These are phyloP conservation scores for Acanthosepion esculentum DNA, from an alignment of 2,888 invertebrate species.

Conservation along the genomic window DNA sequence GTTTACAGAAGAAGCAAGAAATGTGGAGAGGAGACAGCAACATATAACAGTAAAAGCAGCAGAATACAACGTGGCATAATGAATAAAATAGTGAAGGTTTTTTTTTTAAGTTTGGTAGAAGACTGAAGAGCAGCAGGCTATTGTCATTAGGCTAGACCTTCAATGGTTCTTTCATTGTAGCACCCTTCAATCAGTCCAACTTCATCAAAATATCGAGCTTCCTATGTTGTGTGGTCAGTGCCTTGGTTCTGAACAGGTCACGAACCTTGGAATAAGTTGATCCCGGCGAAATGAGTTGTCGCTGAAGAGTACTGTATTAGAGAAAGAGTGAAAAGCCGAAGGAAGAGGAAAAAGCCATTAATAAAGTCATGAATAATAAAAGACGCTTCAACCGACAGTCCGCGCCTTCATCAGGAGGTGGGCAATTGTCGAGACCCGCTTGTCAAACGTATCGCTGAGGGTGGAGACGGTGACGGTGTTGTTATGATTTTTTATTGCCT, in stretches of 20 bases:
- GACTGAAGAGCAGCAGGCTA: too few relatives aligned
- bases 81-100: too few relatives aligned
- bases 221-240: not conserved
- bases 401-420: not conserved
- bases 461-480: not conserved
- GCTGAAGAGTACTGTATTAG: not conserved
- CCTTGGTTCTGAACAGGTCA: not conserved
- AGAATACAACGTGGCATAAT: too few relatives aligned
- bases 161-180: too few relatives aligned
- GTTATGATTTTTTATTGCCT: not conserved
- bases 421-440: conserved; percentile 1
- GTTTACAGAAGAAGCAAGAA: too few relatives aligned
- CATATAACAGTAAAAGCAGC: too few relatives aligned
- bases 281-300: not conserved
- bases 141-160: too few relatives aligned
- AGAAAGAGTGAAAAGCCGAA: not conserved
- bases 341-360: not conserved
- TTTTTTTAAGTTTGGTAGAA: too few relatives aligned
- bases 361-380: not conserved
- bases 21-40: too few relatives aligned
- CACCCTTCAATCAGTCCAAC: not conserved
- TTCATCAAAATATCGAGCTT: not conserved
- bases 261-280: not conserved
- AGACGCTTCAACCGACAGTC: not conserved
- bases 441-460: not conserved